These are phyloP conservation scores for Mythimna impura DNA, from an alignment of 2,888 invertebrate genomes.

Conservation along the genomic window DNA sequence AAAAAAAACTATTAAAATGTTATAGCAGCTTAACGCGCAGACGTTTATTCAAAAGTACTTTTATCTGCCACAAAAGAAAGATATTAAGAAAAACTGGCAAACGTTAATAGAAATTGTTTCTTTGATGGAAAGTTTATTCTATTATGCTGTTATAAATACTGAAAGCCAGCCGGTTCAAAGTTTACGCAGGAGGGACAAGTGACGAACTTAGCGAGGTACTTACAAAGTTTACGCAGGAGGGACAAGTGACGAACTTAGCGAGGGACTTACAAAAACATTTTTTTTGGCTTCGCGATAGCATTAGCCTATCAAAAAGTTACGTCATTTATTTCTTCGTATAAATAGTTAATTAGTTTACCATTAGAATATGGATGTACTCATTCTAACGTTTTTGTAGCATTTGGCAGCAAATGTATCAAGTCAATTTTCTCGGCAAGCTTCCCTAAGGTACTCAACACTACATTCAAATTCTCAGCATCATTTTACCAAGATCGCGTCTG, in stretches of 20 bases:
- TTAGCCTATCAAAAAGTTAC: too few relatives aligned
- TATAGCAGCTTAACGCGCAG: neutral
- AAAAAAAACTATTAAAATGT: neutral
- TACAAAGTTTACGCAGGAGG: neutral
- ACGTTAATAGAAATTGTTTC: conserved; percentile 31
- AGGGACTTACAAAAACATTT: neutral
- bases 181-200: conserved; percentile 7
- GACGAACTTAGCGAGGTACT: neutral
- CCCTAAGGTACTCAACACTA: too few relatives aligned
- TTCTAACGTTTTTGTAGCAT: too few relatives aligned
- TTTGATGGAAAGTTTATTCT: conserved; percentile 32
- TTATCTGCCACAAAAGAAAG: neutral
- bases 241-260: neutral
- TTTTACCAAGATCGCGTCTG: too few relatives aligned
- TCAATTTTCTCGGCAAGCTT: too few relatives aligned
- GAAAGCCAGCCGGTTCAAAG: neutral
- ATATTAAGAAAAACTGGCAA: conserved; percentile 8
- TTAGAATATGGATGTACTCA: too few relatives aligned
- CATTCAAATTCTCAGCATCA: too few relatives aligned
- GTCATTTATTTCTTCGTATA: too few relatives aligned
- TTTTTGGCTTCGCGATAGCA: too few relatives aligned
- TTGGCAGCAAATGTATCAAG: too few relatives aligned
- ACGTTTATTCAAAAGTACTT: neutral
- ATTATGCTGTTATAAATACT: conserved; percentile 23
- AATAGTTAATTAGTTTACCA: too few relatives aligned